Conservation (phyloP, 2,797 vertebrate genomes). For the Distichodus sexfasciatus region DNA sequence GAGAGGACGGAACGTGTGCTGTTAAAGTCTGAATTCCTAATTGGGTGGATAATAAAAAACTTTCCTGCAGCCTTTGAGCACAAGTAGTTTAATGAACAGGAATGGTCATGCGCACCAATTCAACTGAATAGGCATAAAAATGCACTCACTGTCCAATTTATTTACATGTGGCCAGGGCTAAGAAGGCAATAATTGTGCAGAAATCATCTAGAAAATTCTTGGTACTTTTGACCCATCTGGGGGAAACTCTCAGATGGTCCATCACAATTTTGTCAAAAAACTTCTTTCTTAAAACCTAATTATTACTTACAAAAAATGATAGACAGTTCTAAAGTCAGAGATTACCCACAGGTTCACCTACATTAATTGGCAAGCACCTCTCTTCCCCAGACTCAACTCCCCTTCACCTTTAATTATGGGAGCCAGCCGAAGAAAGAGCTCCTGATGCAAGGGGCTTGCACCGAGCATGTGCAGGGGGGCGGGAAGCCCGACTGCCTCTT, state of each 20-base stretch:
- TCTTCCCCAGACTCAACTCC: slow-evolving; percentile 18
- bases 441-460: neutral
- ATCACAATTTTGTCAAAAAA: too few relatives aligned
- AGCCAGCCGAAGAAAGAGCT: slow-evolving; percentile 9
- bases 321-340: slow-evolving; percentile 10
- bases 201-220: too few relatives aligned
- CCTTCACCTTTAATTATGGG: slow-evolving; percentile 39
- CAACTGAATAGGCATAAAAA: too few relatives aligned
- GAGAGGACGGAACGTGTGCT: slow-evolving; percentile 3
- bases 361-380: slow-evolving; percentile 29
- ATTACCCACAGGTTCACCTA: slow-evolving; percentile 26
- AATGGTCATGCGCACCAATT: too few relatives aligned
- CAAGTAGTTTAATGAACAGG: too few relatives aligned
- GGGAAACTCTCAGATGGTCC: too few relatives aligned
- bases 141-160: too few relatives aligned
- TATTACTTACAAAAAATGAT: slow-evolving; percentile 11
- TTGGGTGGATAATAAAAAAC: neutral
- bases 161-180: too few relatives aligned
- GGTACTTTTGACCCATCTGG: too few relatives aligned
- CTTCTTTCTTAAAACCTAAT: neutral
- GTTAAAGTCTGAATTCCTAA: slow-evolving; percentile 13
- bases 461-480: neutral
- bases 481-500: slow-evolving; percentile 8
- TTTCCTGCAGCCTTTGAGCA: too few relatives aligned
- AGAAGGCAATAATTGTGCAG: too few relatives aligned